These are phyloP conservation scores for Heloderma charlesbogerti DNA, from an alignment of 2,113 vertebrate species.

Conservation along the genomic window DNA sequence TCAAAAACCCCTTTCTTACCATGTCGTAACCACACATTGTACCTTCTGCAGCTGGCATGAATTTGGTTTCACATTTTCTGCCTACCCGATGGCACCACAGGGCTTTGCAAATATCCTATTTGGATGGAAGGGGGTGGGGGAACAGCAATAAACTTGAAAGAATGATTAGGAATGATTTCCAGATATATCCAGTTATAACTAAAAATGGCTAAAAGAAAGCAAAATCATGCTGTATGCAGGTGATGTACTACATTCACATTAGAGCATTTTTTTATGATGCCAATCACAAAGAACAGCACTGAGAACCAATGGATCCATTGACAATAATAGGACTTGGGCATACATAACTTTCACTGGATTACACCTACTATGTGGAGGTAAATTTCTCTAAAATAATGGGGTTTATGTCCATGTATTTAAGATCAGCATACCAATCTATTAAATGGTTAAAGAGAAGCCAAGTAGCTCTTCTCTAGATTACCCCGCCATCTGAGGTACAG, in stretches of 20 bases:
- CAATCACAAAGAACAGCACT: neutral
- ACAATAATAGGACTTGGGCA: neutral
- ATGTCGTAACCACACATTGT: slow-evolving; percentile 87
- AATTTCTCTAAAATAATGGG: neutral
- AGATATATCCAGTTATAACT: neutral
- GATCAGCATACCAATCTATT: neutral
- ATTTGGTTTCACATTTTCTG: slow-evolving; percentile 93
- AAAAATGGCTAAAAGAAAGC: neutral
- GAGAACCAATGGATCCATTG: neutral
- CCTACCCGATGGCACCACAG: slow-evolving; percentile 93
- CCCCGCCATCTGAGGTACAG: neutral
- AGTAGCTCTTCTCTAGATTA: neutral
- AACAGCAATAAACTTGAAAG: neutral
- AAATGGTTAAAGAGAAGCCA: neutral
- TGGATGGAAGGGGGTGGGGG: neutral
- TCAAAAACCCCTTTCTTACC: slow-evolving; percentile 74
- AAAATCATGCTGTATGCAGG: neutral
- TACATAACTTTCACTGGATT: neutral
- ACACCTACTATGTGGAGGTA: neutral
- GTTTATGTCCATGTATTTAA: neutral
- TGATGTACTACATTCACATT: neutral
- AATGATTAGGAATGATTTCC: neutral
- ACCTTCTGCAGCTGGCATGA: slow-evolving; percentile 93
- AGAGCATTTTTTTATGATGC: neutral
- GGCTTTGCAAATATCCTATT: slow-evolving; percentile 92